phyloP scores from a whole-genome alignment of 2,797 vertebrate species.

The Ctenopoma kingsleyae region DNA sequence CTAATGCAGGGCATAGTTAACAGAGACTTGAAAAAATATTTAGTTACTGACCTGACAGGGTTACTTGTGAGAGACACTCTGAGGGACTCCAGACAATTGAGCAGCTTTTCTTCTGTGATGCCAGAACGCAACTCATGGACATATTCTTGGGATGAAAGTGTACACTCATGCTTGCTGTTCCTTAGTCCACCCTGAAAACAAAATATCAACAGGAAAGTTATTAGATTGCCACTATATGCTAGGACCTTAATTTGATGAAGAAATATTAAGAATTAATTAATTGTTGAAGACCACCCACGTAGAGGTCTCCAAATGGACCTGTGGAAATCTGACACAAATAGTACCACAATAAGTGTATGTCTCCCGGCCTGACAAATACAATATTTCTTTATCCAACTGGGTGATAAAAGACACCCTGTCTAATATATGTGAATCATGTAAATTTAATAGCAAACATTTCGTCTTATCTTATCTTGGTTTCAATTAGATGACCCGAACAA shows the following conservation, averaged over 20 bases:
- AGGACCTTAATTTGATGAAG: not conserved
- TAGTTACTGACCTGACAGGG: constrained; percentile 92
- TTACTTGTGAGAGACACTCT: constrained; percentile 98
- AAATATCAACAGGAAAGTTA: constrained; percentile 39
- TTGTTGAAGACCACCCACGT: not conserved
- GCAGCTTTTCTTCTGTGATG: constrained; percentile 95
- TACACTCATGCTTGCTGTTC: constrained; percentile 98
- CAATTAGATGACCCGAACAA: no score
- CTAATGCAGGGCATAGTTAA: not conserved
- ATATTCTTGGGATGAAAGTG: constrained; percentile 96
- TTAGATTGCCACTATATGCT: constrained; percentile 1
- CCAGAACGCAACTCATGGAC: constrained; percentile 96
- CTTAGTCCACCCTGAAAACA: constrained; percentile 92
- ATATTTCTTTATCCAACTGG: no score
- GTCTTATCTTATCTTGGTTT: no score
- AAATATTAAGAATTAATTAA: not conserved
- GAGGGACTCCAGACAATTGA: constrained; percentile 97
- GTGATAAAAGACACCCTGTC: no score
- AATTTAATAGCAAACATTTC: no score
- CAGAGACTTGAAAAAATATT: not conserved
- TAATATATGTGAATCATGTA: no score
- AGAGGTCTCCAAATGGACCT: no score
- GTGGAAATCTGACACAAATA: no score
- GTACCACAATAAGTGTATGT: no score
- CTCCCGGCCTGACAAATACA: no score